A percentile compares a stretch with the other conserved stretches of the same genome.
phyloP scores from a whole-genome alignment of 2,113 vertebrate genomes.

The Physeter macrocephalus region DNA sequence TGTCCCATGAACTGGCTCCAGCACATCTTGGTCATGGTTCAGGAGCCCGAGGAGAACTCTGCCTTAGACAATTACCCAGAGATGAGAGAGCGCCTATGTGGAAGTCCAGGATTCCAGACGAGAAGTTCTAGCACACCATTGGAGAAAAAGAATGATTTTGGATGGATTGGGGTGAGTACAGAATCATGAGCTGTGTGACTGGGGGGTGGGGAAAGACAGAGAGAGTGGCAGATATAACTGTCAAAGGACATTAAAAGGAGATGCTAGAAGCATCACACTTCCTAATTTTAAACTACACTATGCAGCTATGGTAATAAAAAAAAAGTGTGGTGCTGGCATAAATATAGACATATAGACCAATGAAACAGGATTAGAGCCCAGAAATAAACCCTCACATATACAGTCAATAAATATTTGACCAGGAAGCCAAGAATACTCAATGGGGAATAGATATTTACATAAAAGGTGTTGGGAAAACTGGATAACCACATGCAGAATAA shows the following conservation, averaged over 20 bases:
- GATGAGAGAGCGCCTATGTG: not conserved
- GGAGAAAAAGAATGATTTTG: not conserved
- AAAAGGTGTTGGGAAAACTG: not conserved
- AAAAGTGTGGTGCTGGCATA: not conserved
- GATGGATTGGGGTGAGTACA: not conserved
- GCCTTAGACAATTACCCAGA: not conserved
- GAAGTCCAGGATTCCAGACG: not conserved
- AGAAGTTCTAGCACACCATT: not conserved
- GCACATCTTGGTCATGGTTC: not conserved
- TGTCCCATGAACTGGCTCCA: not conserved
- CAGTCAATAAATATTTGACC: not conserved
- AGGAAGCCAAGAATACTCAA: not conserved
- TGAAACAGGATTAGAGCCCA: not conserved
- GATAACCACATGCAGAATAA: not conserved
- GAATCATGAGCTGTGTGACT: not conserved
- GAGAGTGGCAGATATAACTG: not conserved
- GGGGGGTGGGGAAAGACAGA: not conserved
- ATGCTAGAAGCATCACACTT: not conserved
- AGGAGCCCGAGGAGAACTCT: not conserved
- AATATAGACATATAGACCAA: not conserved
- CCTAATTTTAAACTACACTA: not conserved
- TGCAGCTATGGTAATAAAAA: not conserved
- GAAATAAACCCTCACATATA: not conserved
- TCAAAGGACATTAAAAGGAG: not conserved
- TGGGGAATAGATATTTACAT: not conserved